phyloP scores from a whole-genome alignment of 2,797 vertebrate genomes.

The Gymnocypris eckloni region DNA sequence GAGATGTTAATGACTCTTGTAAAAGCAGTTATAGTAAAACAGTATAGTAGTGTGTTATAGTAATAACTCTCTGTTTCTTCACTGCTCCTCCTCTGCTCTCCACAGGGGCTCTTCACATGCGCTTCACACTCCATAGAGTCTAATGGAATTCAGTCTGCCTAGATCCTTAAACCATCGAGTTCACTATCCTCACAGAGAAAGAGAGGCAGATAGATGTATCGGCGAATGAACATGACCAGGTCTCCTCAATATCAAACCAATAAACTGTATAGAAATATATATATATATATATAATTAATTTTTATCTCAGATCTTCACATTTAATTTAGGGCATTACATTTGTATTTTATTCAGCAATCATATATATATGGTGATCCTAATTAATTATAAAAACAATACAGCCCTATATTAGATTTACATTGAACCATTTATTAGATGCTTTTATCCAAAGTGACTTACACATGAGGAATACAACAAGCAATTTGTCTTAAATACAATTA shows the following conservation, averaged over 20 bases:
- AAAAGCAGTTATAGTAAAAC: conserved; percentile 34
- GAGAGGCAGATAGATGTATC: conserved; percentile 34
- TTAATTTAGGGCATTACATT: neutral
- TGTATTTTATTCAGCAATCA: no score
- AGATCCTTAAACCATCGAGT: conserved; percentile 76
- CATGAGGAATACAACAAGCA: neutral
- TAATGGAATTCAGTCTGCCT: conserved; percentile 70
- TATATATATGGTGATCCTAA: no score
- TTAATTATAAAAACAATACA: neutral
- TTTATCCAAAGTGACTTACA: neutral
- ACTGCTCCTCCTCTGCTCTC: conserved; percentile 72
- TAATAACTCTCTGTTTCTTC: conserved; percentile 61
- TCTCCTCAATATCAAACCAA: neutral
- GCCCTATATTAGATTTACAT: neutral
- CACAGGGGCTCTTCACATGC: conserved; percentile 76
- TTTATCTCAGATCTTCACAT: no score
- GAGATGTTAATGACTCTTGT: conserved; percentile 63
- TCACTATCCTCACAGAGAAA: conserved; percentile 70
- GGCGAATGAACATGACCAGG: neutral
- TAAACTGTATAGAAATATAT: no score
- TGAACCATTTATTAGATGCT: neutral
- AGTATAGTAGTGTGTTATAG: conserved; percentile 23
- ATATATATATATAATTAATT: no score
- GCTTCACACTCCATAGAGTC: conserved; percentile 68
- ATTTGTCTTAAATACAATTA: neutral